A percentile compares a stretch with the other conserved stretches of the same genome.
phyloP scores from a whole-genome alignment of 30 jellyfish, hydroid and myxozoan species.

The Catostylus mosaicus region DNA sequence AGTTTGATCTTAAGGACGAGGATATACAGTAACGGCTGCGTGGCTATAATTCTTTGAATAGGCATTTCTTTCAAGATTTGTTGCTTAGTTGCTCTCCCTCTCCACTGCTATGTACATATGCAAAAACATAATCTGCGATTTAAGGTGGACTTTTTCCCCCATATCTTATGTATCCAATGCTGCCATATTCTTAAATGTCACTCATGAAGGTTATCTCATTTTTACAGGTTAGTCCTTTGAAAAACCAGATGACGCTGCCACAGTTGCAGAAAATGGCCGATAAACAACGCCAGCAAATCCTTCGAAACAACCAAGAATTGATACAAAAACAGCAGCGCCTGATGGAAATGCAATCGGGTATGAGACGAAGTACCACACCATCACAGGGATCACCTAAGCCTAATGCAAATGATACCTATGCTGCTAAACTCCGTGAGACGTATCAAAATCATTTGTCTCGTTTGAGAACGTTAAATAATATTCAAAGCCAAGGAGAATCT shows the following conservation, averaged over 20 bases:
- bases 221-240: constrained; percentile 48
- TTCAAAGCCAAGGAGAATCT: constrained; percentile 78
- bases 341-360: constrained; percentile 84
- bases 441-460: constrained; percentile 83
- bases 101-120: too few relatives aligned
- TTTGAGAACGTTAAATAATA: constrained; percentile 58
- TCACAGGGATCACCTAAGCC: constrained; percentile 58
- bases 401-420: constrained; percentile 78
- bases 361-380: constrained; percentile 31
- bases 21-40: too few relatives aligned
- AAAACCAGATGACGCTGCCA: constrained; percentile 82
- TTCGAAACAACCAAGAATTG: constrained; percentile 79
- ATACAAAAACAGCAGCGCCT: constrained; percentile 90
- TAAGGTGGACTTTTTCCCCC: too few relatives aligned
- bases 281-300: constrained; percentile 88
- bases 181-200: too few relatives aligned
- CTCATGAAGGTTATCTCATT: too few relatives aligned
- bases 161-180: too few relatives aligned
- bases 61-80: too few relatives aligned
- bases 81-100: too few relatives aligned
- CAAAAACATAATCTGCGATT: too few relatives aligned
- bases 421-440: constrained; percentile 81
- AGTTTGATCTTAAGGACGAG: too few relatives aligned
- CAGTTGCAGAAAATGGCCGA: constrained; percentile 96
- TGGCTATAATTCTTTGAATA: too few relatives aligned